Base-by-base conservation (phyloP, 1,140 invertebrate genomes). In the Teleogryllus occipitalis region DNA sequence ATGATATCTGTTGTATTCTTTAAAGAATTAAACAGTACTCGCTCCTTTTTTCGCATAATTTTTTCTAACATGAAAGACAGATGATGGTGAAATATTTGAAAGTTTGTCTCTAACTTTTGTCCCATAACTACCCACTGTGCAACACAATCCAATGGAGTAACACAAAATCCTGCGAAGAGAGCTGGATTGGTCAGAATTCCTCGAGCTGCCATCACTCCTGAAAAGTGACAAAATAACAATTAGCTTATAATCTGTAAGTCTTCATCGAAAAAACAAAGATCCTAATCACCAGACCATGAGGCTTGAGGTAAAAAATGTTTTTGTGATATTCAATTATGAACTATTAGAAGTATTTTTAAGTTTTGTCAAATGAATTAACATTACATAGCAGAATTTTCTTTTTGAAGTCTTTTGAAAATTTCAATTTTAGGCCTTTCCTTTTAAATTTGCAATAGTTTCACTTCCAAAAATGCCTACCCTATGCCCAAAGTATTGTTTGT, bases 31-130 rank as follows among this genome's bases (percentile, higher is more conserved):
- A 97, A 97, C 77, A 92, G 85, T 81, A 89, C 85, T 82, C 93
- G 91, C 83, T 95, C 89, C 76, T 89, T 85, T 82, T 91, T 93
- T 8, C 90, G 87, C 81, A 97, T 87, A 73, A 93, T 84, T 86
- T 93, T 93, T 85, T 96, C 94, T 82, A 96, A 87, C 97, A 98
- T 98, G 84, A 96, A 97, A 75, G 96, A 94, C 77, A 98, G 88
- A 88, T 98, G 97, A 85, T 97, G 95, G 87, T 98, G 97, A 84
- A 98, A 96, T 84, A 90, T 92, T 80, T 93, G 90, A 87, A 96
- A 97, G 72, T 89, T 89, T 82, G 91, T 88, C 85, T 88, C 89
- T 84, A 84, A 88, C 80, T 83, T 84, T 81, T 86, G 82, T 81
- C 92, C 90, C 75, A 98, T 91, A 83, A 93, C 88, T 81, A 98